A percentile compares a stretch with the other conserved stretches of the same genome.
phyloP scores from a whole-genome alignment of 2,113 vertebrate species.

The Anser cygnoides region DNA sequence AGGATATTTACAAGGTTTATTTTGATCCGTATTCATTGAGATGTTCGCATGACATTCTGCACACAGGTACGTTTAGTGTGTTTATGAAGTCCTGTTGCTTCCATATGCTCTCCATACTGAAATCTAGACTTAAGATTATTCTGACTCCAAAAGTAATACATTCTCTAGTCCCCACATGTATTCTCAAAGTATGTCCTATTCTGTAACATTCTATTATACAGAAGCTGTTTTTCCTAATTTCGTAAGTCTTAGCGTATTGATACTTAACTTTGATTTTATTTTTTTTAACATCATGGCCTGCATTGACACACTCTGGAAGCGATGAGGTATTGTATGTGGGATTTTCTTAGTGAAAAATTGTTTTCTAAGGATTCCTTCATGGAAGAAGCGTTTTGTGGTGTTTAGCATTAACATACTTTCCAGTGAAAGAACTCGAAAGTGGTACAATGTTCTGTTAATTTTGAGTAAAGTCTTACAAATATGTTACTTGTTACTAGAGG shows the following conservation, averaged over 20 bases:
- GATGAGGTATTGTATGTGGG: neutral
- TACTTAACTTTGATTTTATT: neutral
- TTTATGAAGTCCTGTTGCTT: neutral
- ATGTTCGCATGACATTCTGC: neutral
- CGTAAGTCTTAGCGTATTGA: fast-evolving
- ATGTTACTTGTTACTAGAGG: neutral
- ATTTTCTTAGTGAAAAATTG: neutral
- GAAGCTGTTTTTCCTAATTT: neutral
- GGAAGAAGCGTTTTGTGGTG: neutral
- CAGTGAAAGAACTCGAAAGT: neutral
- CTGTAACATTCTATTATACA: neutral
- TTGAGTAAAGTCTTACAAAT: neutral
- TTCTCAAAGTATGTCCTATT: neutral
- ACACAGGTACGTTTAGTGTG: neutral
- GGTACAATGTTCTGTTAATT: neutral
- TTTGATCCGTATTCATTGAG: neutral
- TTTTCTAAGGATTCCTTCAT: neutral
- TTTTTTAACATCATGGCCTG: neutral
- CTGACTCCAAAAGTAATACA: fast-evolving
- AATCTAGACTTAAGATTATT: neutral
- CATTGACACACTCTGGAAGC: neutral
- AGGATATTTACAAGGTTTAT: neutral
- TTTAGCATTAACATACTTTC: neutral
- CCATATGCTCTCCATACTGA: neutral
- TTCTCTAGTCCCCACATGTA: neutral